These are phyloP conservation scores for Peromyscus eremicus DNA, from an alignment of 2,797 vertebrate genomes.

Conservation along the genomic window DNA sequence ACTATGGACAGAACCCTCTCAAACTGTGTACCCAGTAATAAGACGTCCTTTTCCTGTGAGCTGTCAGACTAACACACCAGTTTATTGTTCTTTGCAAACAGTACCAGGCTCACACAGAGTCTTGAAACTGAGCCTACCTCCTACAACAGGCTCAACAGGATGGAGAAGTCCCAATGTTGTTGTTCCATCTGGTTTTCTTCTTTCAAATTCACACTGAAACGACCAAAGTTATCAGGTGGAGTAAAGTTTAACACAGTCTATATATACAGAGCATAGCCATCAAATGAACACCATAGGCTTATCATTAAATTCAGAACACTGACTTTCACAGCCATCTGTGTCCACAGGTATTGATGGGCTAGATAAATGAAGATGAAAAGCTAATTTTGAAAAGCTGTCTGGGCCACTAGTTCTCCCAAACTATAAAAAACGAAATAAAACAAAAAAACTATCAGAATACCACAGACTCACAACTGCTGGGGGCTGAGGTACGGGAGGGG, in stretches of 20 bases:
- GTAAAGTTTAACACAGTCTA: neutral
- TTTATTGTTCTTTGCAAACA: neutral
- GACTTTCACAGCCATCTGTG: neutral
- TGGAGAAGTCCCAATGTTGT: conserved; percentile 96
- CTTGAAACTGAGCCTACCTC: conserved; percentile 88
- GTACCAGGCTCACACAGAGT: neutral
- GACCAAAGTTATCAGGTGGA: conserved; percentile 61
- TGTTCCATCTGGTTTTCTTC: conserved; percentile 95
- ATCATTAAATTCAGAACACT: neutral
- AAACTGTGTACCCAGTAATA: neutral
- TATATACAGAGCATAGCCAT: neutral
- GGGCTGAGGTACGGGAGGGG: neutral
- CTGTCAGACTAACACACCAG: neutral
- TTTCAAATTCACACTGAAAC: conserved; percentile 94
- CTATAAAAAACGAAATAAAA: neutral
- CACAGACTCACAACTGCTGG: neutral
- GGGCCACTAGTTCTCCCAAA: neutral
- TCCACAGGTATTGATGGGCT: neutral
- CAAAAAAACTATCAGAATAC: neutral
- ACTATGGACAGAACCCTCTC: neutral
- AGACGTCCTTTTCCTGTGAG: neutral
- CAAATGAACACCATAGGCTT: neutral
- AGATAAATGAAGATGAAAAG: neutral
- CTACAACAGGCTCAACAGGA: conserved; percentile 92
- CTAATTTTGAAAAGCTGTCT: neutral